A percentile compares a stretch with the other conserved stretches of the same genome.
These are phyloP conservation scores for Ceriagrion tenellum DNA, from an alignment of 2,888 invertebrate genomes.

Conservation along the genomic window DNA sequence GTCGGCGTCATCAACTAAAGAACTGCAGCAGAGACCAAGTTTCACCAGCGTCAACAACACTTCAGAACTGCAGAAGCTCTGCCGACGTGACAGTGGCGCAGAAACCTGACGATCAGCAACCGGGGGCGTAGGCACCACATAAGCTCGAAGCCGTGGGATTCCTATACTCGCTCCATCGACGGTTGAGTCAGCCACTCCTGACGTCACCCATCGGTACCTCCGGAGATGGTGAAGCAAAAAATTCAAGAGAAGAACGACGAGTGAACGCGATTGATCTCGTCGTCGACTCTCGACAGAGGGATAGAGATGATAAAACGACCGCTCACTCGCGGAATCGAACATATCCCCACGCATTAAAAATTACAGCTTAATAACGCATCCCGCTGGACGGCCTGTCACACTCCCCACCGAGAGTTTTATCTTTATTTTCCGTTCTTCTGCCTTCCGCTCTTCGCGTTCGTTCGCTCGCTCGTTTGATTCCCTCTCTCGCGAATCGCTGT, in stretches of 20 bases:
- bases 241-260: background rate
- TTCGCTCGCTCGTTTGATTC: background rate
- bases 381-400: background rate
- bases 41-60: background rate
- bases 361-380: slow-evolving; percentile 26
- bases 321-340: background rate
- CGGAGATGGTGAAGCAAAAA: background rate
- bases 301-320: background rate
- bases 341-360: background rate
- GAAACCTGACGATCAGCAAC: background rate
- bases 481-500: background rate
- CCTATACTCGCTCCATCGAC: background rate
- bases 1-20: background rate
- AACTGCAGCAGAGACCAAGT: background rate
- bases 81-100: background rate
- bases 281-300: background rate
- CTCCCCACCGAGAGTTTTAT: background rate
- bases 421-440: background rate
- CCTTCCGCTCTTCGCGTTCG: background rate
- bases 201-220: background rate
- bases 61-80: background rate
- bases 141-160: background rate
- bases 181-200: background rate
- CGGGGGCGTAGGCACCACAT: background rate
- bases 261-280: background rate